These are phyloP conservation scores for Pocillopora damicornis DNA, from an alignment of 64 coral and sea anemone species.

Conservation along the genomic window DNA sequence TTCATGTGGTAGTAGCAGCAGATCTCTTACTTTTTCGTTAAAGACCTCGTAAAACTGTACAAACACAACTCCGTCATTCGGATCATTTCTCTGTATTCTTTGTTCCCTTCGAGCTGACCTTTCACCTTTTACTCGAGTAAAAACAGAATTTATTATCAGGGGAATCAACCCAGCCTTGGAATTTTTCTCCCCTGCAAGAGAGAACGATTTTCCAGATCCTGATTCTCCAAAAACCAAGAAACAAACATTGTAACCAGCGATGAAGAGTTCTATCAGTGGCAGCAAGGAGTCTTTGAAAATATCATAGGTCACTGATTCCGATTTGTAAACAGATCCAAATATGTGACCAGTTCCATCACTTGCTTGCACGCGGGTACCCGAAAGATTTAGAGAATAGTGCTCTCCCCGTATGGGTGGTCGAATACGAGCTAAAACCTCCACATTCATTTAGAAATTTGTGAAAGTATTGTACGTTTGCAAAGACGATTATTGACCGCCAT, in stretches of 20 bases:
- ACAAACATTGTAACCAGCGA: conserved; percentile 83
- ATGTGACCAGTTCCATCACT: conserved; percentile 56
- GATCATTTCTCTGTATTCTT: conserved; percentile 53
- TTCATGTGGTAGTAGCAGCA: conserved; percentile 60
- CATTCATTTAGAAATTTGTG: conserved; percentile 37
- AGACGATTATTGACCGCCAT: not conserved
- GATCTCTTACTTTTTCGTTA: conserved; percentile 72
- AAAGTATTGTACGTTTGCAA: not conserved
- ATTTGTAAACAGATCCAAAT: conserved; percentile 70
- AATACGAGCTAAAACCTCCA: conserved; percentile 84
- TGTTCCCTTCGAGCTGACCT: conserved; percentile 5
- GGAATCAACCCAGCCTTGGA: conserved; percentile 77
- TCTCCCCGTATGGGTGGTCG: conserved; percentile 70
- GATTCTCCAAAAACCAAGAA: conserved; percentile 71
- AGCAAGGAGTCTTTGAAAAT: conserved; percentile 72
- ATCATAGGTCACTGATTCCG: conserved; percentile 45
- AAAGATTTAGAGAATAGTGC: conserved; percentile 43
- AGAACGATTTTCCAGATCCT: conserved; percentile 78
- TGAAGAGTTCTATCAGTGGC: conserved; percentile 64
- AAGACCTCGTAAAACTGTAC: conserved; percentile 74
- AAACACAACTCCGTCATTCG: conserved; percentile 22
- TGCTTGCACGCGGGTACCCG: conserved; percentile 76
- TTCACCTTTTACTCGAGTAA: conserved; percentile 53
- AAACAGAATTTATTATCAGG: conserved; percentile 68
- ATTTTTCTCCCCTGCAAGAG: conserved; percentile 75